These are phyloP conservation scores for Tachina grossa DNA, from an alignment of 2,888 invertebrate species.

Conservation along the genomic window DNA sequence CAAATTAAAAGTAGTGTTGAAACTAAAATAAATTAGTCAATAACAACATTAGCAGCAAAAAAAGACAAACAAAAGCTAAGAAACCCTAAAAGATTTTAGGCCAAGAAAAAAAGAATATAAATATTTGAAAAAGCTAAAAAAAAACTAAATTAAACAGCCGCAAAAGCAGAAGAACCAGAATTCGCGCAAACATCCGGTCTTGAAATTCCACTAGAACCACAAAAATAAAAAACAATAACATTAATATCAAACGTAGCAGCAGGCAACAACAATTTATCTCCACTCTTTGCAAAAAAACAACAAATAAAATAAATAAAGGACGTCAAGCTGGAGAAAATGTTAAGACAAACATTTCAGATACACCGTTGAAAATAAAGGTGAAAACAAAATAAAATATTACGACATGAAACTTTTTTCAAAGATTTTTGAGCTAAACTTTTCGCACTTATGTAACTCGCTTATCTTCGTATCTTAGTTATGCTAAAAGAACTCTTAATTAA, in stretches of 20 bases:
- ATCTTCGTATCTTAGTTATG: background rate
- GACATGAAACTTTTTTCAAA: background rate
- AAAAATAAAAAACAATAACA: conserved; percentile 60
- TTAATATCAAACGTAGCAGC: conserved; percentile 50
- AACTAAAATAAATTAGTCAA: conserved; percentile 56
- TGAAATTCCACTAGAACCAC: conserved; percentile 75
- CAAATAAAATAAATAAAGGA: conserved; percentile 53
- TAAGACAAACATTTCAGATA: conserved; percentile 36
- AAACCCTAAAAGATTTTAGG: conserved; percentile 59
- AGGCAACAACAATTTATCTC: conserved; percentile 61
- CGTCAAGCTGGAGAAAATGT: conserved; percentile 35
- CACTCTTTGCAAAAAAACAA: conserved; percentile 45
- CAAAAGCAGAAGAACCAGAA: conserved; percentile 67
- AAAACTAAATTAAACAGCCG: conserved; percentile 37
- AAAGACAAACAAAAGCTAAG: conserved; percentile 34
- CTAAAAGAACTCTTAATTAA: background rate
- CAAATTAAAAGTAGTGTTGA: conserved; percentile 63
- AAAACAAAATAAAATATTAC: background rate
- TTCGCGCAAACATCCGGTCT: conserved; percentile 77
- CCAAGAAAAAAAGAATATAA: conserved; percentile 35
- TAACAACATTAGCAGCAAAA: conserved; percentile 12
- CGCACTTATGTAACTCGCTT: too few relatives aligned
- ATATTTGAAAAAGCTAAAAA: conserved; percentile 15
- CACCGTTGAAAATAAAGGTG: conserved; percentile 23
- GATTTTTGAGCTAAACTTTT: background rate